Evolutionary conservation across 1,140 invertebrate genomes (phyloP).

Genomic region (Tigriopus japonicus): DNA sequence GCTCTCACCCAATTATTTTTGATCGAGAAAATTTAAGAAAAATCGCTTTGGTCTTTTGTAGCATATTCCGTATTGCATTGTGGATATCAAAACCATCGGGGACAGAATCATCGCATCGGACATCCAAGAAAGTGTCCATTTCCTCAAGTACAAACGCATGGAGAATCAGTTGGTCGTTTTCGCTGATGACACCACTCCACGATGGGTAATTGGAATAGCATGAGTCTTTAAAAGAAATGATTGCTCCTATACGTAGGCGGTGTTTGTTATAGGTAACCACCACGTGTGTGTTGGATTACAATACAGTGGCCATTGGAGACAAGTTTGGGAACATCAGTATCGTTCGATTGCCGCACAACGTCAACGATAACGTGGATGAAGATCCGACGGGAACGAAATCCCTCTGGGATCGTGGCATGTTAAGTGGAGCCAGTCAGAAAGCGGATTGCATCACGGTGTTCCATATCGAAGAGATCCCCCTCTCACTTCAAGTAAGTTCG

Average conservation of each 20-base stretch:
- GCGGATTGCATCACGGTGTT: constrained; percentile 77
- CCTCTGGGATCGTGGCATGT: constrained; percentile 85
- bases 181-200: constrained; percentile 89
- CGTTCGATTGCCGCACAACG: constrained; percentile 59
- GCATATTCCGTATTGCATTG: constrained; percentile 87
- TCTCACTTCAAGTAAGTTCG: constrained; percentile 41
- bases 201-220: constrained; percentile 24
- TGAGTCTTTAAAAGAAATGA: too few relatives aligned
- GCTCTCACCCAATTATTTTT: background rate
- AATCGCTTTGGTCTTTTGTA: constrained; percentile 25
- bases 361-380: constrained; percentile 94
- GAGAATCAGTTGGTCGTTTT: constrained; percentile 98
- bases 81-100: constrained; percentile 78
- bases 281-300: constrained; percentile 82
- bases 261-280: constrained; percentile 57
- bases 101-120: constrained; percentile 86
- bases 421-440: constrained; percentile 96
- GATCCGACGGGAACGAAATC: constrained; percentile 94
- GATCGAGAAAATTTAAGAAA: too few relatives aligned
- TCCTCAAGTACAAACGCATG: constrained; percentile 77
- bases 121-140: constrained; percentile 92
- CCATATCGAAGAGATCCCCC: constrained; percentile 85
- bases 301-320: constrained; percentile 86
- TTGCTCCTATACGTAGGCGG: too few relatives aligned
- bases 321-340: constrained; percentile 86